Evolutionary conservation across 2,797 vertebrate genomes (phyloP), one percentile per base, ranked within the genome.

Genomic region (Lutjanus campechanus): DNA sequence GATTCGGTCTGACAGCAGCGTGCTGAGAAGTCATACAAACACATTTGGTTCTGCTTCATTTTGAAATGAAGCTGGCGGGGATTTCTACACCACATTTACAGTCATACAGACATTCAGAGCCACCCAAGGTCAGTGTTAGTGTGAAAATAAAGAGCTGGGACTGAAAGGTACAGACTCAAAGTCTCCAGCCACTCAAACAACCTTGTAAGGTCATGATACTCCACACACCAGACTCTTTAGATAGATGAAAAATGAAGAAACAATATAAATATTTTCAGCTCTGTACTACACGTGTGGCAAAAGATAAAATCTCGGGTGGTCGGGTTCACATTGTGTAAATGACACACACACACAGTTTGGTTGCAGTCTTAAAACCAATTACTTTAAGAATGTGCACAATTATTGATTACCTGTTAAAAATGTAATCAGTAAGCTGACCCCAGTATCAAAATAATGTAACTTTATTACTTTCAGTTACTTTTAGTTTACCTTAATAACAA

Each of bases 1-100:
- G 67, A 83, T 79, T 67, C 7, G 8, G n/a, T 81, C 47, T 71
- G 84, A 82, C 83, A 71, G 78, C 62, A 54, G 25, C 19, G 12
- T 69, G 72, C 75, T 55, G 68, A 82, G 68, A 67, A 83, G 79
- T 80, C 76, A 74, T 44, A 78, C 58, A 60, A 85, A 68, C 62
- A 59, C 50, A 73, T 73, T 85, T 76, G 76, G 62, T 77, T 77
- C 41, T 22, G 43, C 69, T 81, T 81, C 73, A 81, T 78, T 76
- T 66, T 72, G 54, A 84, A 76, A 74, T 73, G 40, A 76, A 65
- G 49, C 76, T 73, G 79, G 71, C 84, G 79, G 67, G 44, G 51
- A 50, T 64, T 69, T 68, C 40, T 67, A 11, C 58, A 69, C 15
- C 44, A 43, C 54, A 58, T 63, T 73, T 56, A 41, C 70, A 81